phyloP scores from a whole-genome alignment of 2,797 vertebrate species.

The Cottoperca gobio region DNA sequence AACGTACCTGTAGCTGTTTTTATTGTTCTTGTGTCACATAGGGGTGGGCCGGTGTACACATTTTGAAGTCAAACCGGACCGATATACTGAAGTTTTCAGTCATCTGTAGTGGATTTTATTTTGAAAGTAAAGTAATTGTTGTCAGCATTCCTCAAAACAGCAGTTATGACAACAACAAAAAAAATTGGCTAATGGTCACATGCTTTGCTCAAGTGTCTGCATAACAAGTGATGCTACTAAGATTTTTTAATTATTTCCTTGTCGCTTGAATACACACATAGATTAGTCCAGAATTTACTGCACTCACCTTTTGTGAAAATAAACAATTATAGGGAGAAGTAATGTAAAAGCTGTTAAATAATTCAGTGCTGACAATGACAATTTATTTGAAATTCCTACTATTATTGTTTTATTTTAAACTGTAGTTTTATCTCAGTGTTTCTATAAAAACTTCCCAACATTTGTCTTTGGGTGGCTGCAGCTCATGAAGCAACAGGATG shows the following conservation, averaged over 20 bases:
- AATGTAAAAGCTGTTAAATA: slow-evolving; percentile 36
- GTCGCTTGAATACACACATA: slow-evolving; percentile 12
- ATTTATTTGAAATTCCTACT: slow-evolving; percentile 30
- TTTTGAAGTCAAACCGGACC: too few species aligned
- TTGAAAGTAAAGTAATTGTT: not conserved
- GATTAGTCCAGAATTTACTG: slow-evolving; percentile 8
- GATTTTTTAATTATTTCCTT: slow-evolving; percentile 2
- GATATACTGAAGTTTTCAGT: too few species aligned
- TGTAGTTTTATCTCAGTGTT: slow-evolving; percentile 46
- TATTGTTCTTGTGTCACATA: not conserved
- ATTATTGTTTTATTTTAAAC: slow-evolving; percentile 52
- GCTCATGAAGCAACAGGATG: slow-evolving; percentile 66
- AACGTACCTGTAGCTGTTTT: not conserved
- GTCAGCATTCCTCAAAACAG: not conserved
- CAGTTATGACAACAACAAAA: not conserved
- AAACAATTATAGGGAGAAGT: slow-evolving; percentile 14
- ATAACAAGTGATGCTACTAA: not conserved
- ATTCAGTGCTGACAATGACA: slow-evolving; percentile 39
- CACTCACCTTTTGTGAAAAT: slow-evolving; percentile 23
- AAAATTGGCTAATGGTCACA: not conserved
- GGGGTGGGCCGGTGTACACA: too few species aligned
- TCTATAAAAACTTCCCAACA: slow-evolving; percentile 50
- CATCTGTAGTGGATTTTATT: not conserved
- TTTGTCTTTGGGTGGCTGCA: slow-evolving; percentile 66
- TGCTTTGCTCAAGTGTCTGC: not conserved